These are phyloP conservation scores for Pseudomugil gertrudae DNA, from an alignment of 2,797 vertebrate species.

Conservation along the genomic window DNA sequence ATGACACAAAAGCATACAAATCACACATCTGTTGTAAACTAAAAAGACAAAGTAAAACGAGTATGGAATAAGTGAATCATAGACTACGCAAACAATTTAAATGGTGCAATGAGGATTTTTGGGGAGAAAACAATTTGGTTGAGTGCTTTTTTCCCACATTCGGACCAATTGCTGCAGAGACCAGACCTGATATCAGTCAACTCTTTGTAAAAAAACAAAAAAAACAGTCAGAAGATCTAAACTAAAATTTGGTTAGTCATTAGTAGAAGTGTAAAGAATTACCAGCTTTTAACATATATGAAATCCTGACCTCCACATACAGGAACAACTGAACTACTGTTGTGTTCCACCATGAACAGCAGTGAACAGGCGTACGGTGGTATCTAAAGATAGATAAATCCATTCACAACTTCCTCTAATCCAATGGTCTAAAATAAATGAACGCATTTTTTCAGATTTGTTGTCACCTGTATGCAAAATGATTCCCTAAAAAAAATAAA, in stretches of 20 bases:
- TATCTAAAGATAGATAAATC: slow-evolving; percentile 17
- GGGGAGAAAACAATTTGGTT: slow-evolving; percentile 59
- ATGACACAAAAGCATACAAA: slow-evolving; percentile 46
- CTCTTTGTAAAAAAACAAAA: background rate
- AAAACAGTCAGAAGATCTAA: background rate
- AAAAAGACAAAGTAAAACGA: slow-evolving; percentile 39
- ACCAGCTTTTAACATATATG: slow-evolving; percentile 24
- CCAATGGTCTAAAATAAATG: slow-evolving; percentile 7
- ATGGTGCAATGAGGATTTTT: slow-evolving; percentile 44
- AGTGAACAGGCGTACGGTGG: slow-evolving; percentile 16
- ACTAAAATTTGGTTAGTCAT: slow-evolving; percentile 11
- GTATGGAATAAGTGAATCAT: slow-evolving; percentile 29
- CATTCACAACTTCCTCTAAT: slow-evolving; percentile 20
- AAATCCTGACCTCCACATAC: slow-evolving; percentile 7
- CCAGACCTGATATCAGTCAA: slow-evolving; percentile 21
- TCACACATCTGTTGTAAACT: slow-evolving; percentile 41
- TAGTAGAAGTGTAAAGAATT: slow-evolving; percentile 15
- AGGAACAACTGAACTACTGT: slow-evolving; percentile 23
- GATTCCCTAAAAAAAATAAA: slow-evolving; percentile 13
- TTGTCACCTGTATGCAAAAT: slow-evolving; percentile 22
- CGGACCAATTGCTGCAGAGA: slow-evolving; percentile 46
- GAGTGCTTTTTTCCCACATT: slow-evolving; percentile 58
- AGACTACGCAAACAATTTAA: slow-evolving; percentile 33
- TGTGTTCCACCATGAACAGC: slow-evolving; percentile 24
- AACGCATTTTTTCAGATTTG: background rate